These are phyloP conservation scores for Urosaurus nigricauda DNA, from an alignment of 2,797 vertebrate genomes.

Conservation along the genomic window DNA sequence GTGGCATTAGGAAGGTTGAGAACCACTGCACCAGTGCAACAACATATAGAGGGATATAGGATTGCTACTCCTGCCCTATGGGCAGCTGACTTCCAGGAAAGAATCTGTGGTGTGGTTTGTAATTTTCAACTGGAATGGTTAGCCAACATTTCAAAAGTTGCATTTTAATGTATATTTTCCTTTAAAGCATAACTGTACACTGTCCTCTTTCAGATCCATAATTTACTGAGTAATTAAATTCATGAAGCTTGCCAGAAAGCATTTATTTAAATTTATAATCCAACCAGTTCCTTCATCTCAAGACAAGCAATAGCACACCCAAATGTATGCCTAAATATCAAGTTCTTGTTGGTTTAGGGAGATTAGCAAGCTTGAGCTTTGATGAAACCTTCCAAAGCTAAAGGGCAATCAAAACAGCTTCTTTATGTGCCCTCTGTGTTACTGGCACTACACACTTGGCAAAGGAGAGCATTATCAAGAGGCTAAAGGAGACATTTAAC, in stretches of 20 bases:
- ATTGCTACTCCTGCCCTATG: not conserved
- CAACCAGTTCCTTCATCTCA: constrained; percentile 8
- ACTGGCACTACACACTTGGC: not conserved
- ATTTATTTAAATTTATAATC: constrained; percentile 30
- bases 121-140: not conserved
- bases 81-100: not conserved
- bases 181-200: not conserved
- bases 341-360: not conserved
- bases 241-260: constrained; percentile 3
- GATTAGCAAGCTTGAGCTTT: constrained; percentile 12
- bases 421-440: not conserved
- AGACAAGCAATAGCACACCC: not conserved
- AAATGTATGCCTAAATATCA: not conserved
- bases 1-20: too few relatives aligned
- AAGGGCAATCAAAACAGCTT: not conserved
- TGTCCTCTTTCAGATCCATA: not conserved
- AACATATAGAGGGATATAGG: not conserved
- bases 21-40: not conserved
- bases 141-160: not conserved
- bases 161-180: constrained; percentile 6
- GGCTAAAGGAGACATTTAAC: not conserved
- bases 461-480: not conserved
- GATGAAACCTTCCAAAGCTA: constrained; percentile 6
- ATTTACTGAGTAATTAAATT: constrained; percentile 18
- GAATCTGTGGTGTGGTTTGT: not conserved